Evolutionary conservation across 53 echinoderm and acorn worm genomes (phyloP), one percentile per base, ranked within the genome.

Genomic region (Apostichopus leukothele): DNA sequence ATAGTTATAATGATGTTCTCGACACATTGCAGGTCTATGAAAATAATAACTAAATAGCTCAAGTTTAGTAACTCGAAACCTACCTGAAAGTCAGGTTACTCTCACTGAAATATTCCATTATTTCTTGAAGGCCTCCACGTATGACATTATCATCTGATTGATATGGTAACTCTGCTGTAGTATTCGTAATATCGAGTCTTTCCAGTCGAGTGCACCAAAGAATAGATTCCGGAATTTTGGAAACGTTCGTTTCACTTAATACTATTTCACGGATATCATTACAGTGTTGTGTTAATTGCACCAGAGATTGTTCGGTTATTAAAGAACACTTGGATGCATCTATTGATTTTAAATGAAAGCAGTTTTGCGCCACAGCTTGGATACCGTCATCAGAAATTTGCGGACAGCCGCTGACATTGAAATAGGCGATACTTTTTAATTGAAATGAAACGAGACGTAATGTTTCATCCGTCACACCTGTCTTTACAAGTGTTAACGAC

Each of bases 241-340:
- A 54, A 19, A 81, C 20, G 81, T n/a, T 21, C 55, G 81, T 81
- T 59, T 81, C 81, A 55, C 16, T 52, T 57, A 55, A 81, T 81
- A 54, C 3, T 55, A 81, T 81, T 52, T 81, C 81, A 81, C 55
- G 81, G 11, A 81, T 54, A 81, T 59, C 55, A 59, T 81, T 50
- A 57, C 55, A 81, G 60, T 81, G 81, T n/a, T 54, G 53, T 55
- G 81, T 59, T 22, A 81, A 81, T 21, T 21, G 39, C 13, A 14
- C 23, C 0, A 20, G 81, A 6, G 53, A 81, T 39, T 39, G 39
- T 39, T 53, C 81, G 81, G 55, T 81, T 55, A 81, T 81, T 81
- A 81, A 59, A 54, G 60, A 54, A 81, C 81, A 81, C 81, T 55
- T 81, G 81, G 55, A 81, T 81, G 81, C 53, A 25, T 54, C 81